Conservation (phyloP, 2,797 vertebrate species). For the Neostethus bicornis region DNA sequence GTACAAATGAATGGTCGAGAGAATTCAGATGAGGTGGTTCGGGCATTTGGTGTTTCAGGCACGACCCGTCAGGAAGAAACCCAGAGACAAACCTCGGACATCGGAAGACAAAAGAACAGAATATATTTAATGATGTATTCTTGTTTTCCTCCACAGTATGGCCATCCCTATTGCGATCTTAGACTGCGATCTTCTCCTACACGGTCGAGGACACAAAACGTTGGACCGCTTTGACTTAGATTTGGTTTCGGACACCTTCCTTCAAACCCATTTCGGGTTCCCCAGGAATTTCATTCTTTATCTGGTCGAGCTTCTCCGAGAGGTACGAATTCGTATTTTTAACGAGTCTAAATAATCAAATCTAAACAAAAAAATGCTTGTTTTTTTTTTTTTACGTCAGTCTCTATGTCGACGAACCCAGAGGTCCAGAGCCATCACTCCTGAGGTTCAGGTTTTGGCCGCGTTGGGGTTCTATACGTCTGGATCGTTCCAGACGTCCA, state of each 20-base stretch:
- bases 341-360: too few species aligned
- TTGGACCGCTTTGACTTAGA: constrained; percentile 93
- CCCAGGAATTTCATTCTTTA: constrained; percentile 92
- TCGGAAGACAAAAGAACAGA: too few species aligned
- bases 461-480: constrained; percentile 96
- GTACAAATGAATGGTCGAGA: too few species aligned
- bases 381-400: constrained; percentile 26
- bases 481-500: constrained; percentile 94
- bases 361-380: too few species aligned
- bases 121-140: too few species aligned
- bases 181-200: constrained; percentile 93
- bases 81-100: too few species aligned
- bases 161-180: constrained; percentile 90
- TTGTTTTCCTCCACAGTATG: constrained; percentile 77
- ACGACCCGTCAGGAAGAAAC: too few species aligned
- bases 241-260: constrained; percentile 88
- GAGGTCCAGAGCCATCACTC: constrained; percentile 93
- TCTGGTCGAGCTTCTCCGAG: constrained; percentile 89
- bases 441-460: constrained; percentile 94
- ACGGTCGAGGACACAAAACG: constrained; percentile 92
- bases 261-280: constrained; percentile 91
- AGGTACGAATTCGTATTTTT: constrained; percentile 68
- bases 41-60: too few species aligned
- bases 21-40: too few species aligned
- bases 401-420: constrained; percentile 89